A percentile compares a stretch with the other conserved stretches of the same genome.
phyloP scores from a whole-genome alignment of 2,797 vertebrate genomes.

The Gambusia yucatana region DNA sequence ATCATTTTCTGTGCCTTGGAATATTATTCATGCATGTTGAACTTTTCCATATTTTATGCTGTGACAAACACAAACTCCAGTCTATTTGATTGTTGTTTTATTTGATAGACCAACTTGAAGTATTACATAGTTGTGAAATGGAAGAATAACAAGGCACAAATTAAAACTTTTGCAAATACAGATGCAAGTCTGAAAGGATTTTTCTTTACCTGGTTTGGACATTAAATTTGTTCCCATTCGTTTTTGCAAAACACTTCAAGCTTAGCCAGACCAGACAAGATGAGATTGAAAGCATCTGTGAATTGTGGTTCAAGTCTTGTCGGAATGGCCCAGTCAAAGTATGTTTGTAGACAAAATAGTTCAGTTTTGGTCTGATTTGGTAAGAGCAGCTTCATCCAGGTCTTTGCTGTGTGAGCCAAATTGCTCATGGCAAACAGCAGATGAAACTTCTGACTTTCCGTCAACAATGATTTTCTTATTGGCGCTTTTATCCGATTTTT shows the following conservation, averaged over 20 bases:
- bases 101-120: background rate
- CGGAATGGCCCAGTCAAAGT: background rate
- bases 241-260: background rate
- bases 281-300: background rate
- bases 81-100: background rate
- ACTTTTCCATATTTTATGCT: background rate
- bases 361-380: background rate
- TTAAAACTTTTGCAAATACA: background rate
- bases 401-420: background rate
- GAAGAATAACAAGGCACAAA: background rate
- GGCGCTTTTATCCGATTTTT: background rate
- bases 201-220: background rate
- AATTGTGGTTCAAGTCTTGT: background rate
- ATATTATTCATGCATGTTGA: background rate
- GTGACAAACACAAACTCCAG: background rate
- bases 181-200: background rate
- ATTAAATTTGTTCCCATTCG: background rate
- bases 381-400: background rate
- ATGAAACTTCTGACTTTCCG: background rate
- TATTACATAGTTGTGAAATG: background rate
- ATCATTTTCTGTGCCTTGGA: accelerated
- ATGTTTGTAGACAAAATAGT: background rate
- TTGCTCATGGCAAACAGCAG: background rate
- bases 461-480: background rate
- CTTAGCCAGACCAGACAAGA: background rate